Base-by-base conservation (phyloP, 2,888 invertebrate genomes). In the Agrochola circellaris region DNA sequence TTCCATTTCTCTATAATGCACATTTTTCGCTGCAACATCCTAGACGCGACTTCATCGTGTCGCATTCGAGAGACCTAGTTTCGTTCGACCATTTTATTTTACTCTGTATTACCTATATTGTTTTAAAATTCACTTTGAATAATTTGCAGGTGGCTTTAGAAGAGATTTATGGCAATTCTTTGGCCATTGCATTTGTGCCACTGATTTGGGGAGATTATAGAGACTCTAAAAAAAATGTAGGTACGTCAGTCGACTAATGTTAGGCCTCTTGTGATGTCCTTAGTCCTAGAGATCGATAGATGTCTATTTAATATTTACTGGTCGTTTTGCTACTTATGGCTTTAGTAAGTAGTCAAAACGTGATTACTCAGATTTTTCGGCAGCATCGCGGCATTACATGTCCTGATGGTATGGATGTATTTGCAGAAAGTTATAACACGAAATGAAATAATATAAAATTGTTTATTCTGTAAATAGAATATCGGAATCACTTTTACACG, bases 1-100 rank as follows among this genome's bases (percentile, higher is more conserved):
- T 93, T 94, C 92, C 90, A 92, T 93, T 93, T 91, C 92, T 90
- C 93, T 86, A 80, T 87, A 86, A 86, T 84, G 85, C 90, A 91
- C 91, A 90, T 90, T 83, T 90, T 90, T 89, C 88, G 84, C 88
- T 88, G 90, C 77, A 76, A 78, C 77, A 73, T 79, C 79, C 66
- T 82, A 79, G 79, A 75, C 85, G 79, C 85, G 80, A 87, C 87
- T 90, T 90, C 90, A 87, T 88, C 87, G 67, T 77, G 67, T 73
- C 77, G 73, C 78, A 85, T 88, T 86, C 68, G 77, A 81, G 70
- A 85, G 75, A 84, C 81, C 82, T 85, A 81, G 75, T 85, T 88
- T 77, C 62, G 62, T 81, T 84, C 30, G 68, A 77, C 75, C 64
- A 83, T 75, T 85, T 87, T 77, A 87, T 83, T 82, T 82, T 73